Percentiles rank a stretch among this genome's conserved stretches.
These are phyloP conservation scores for Andricus quercusramuli DNA, from an alignment of 2,888 invertebrate species.

Conservation along the genomic window DNA sequence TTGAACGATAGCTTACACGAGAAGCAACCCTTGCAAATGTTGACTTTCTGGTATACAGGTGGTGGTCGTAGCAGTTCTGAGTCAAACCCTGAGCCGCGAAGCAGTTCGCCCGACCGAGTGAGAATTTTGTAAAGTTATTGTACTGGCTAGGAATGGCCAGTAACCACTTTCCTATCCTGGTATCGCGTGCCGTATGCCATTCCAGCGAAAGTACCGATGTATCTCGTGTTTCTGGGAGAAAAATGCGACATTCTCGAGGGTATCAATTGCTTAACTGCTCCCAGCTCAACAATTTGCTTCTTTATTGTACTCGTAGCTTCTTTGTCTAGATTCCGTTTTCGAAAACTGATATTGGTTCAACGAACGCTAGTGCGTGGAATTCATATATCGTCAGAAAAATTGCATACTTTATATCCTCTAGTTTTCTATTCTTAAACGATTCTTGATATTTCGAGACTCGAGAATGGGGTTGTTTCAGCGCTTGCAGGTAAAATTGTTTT, in stretches of 20 bases:
- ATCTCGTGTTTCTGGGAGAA: slow-evolving; percentile 23
- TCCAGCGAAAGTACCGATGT: slow-evolving; percentile 45
- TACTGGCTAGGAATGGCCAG: slow-evolving; percentile 48
- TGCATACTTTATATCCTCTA: not conserved
- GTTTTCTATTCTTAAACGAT: not conserved
- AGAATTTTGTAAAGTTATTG: slow-evolving; percentile 67
- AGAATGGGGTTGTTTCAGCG: not conserved
- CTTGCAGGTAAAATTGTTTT: not conserved
- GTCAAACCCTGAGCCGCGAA: not conserved
- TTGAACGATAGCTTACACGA: slow-evolving; percentile 73
- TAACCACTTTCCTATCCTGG: slow-evolving; percentile 51
- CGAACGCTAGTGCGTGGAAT: not conserved
- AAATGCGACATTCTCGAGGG: slow-evolving; percentile 30
- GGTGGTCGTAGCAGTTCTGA: slow-evolving; percentile 41
- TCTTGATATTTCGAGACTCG: not conserved
- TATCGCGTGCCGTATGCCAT: slow-evolving; percentile 64
- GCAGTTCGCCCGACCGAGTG: slow-evolving; percentile 47
- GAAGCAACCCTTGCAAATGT: slow-evolving; percentile 47
- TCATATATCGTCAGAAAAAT: not conserved
- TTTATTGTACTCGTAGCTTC: not conserved
- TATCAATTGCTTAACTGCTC: not conserved
- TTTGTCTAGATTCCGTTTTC: not conserved
- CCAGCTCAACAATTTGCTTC: slow-evolving; percentile 16
- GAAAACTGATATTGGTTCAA: not conserved
- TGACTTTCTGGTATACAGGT: slow-evolving; percentile 30